These are phyloP conservation scores for Elaphurus davidianus DNA, from an alignment of 2,113 vertebrate species.

Conservation along the genomic window DNA sequence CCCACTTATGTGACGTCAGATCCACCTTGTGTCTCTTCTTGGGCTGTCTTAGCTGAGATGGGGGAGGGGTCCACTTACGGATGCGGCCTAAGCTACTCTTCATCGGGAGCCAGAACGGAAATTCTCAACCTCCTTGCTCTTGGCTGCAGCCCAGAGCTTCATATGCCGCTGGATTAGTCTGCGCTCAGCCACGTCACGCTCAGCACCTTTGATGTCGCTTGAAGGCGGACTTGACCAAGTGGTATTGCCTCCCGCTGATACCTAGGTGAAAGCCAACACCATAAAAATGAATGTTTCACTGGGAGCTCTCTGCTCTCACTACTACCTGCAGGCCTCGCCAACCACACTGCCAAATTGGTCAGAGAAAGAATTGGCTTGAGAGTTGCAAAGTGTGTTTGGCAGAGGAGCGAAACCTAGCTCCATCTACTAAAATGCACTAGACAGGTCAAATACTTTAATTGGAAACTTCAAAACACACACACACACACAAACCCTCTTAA, in stretches of 20 bases:
- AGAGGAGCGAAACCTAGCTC: not conserved
- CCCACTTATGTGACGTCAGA: not conserved
- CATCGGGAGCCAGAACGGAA: not conserved
- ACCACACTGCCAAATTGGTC: slow-evolving; percentile 47
- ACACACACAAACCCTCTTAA: not conserved
- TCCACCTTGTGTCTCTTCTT: not conserved
- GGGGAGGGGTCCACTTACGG: not conserved
- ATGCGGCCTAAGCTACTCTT: not conserved
- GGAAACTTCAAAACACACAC: not conserved
- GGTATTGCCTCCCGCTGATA: slow-evolving; percentile 44
- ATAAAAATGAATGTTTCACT: slow-evolving; percentile 43
- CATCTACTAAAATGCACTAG: slow-evolving; percentile 24
- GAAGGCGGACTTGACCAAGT: slow-evolving; percentile 45
- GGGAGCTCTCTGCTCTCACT: not conserved
- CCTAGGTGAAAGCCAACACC: slow-evolving; percentile 45
- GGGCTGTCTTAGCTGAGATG: no score
- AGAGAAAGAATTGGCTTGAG: slow-evolving; percentile 43
- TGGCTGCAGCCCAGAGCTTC: not conserved
- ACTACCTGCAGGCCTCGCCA: slow-evolving; percentile 43
- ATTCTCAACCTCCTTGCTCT: not conserved
- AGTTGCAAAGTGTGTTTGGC: slow-evolving; percentile 39
- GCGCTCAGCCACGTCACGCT: not conserved
- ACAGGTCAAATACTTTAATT: slow-evolving; percentile 14
- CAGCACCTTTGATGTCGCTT: slow-evolving; percentile 40
- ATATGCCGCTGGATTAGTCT: not conserved